Base-by-base conservation (phyloP, 2,113 vertebrate genomes). In the Typhlomys cinereus region DNA sequence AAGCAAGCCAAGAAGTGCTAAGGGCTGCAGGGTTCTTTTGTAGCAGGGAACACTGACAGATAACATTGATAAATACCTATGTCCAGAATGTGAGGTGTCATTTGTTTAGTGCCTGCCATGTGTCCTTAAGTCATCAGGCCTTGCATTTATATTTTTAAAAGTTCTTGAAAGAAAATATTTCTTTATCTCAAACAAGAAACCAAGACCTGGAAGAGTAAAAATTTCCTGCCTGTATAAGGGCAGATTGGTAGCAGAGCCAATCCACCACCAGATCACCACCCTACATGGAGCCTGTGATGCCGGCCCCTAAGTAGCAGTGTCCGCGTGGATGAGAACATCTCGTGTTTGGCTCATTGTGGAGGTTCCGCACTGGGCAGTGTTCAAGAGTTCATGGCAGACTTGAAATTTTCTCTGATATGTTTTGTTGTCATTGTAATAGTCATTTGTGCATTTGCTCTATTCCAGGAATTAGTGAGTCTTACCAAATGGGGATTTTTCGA, bases 401-500 rank as follows among this genome's bases (percentile, higher is more conserved):
- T 90, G 50, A 93, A 61, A 54, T 44, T 62, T 50, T 79, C 50
- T 93, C 50, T 44, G 46, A 1, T 79, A 44, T 91, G 34, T 80
- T 93, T 73, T 61, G n/a, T 82, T 87, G 39, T 48, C 91, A 1
- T 79, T 89, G 39, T 92, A 52, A 92, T 91, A 78, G 85, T 84
- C 59, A 31, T 57, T 57, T 96, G 39, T 73, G 87, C n/a, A 52
- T 86, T 92, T 90, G 69, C 71, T 93, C 57, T 92, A 76, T 94
- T 98, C 79, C 96, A 99, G 99, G 99, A 69, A 99, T 99, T 92
- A 99, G 98, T 94, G 99, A 99, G 93, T 98, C 98, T 54, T 98
- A 99, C 96, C 99, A 99, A 98, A 99, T 99, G 98, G 99, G 99
- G 71, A 98, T 99, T 97, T 99, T 99, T 97, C 98, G 98, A 95